A percentile compares a stretch with the other conserved stretches of the same genome.
Evolutionary conservation across 1,140 invertebrate species (phyloP).

Genomic region (Zaprionus ornatus): DNA sequence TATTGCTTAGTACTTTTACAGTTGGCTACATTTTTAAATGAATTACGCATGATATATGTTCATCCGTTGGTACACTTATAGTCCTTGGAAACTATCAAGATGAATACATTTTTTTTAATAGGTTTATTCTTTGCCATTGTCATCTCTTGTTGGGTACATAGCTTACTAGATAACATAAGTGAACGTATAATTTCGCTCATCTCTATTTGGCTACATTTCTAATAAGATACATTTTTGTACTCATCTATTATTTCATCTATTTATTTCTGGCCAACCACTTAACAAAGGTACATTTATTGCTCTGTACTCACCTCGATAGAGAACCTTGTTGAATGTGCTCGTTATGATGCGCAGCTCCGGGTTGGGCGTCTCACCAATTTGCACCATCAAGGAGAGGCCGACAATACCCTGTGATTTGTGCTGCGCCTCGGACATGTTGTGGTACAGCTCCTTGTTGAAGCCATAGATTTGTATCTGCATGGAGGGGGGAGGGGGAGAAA

Average conservation of each 20-base stretch:
- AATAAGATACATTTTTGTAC: not conserved
- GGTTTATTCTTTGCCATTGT: not conserved
- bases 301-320: slow-evolving; percentile 89
- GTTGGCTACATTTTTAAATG: not conserved
- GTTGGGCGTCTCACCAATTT: slow-evolving; percentile 94
- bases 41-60: not conserved
- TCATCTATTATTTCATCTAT: not conserved
- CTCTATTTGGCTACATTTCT: not conserved
- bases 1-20: not conserved
- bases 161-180: not conserved
- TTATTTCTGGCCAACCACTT: not conserved
- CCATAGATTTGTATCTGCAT: slow-evolving; percentile 96
- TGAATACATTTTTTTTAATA: not conserved
- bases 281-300: not conserved
- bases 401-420: slow-evolving; percentile 96
- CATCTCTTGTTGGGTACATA: not conserved
- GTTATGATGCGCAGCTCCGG: slow-evolving; percentile 93
- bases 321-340: slow-evolving; percentile 93
- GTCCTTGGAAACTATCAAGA: not conserved
- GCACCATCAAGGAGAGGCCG: slow-evolving; percentile 96
- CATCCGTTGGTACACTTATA: not conserved
- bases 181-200: not conserved
- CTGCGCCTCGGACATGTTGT: slow-evolving; percentile 97
- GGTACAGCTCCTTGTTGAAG: slow-evolving; percentile 98
- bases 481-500: slow-evolving; percentile 50